Conservation (phyloP, 2,888 invertebrate genomes). For the Saturnia pavonia region DNA sequence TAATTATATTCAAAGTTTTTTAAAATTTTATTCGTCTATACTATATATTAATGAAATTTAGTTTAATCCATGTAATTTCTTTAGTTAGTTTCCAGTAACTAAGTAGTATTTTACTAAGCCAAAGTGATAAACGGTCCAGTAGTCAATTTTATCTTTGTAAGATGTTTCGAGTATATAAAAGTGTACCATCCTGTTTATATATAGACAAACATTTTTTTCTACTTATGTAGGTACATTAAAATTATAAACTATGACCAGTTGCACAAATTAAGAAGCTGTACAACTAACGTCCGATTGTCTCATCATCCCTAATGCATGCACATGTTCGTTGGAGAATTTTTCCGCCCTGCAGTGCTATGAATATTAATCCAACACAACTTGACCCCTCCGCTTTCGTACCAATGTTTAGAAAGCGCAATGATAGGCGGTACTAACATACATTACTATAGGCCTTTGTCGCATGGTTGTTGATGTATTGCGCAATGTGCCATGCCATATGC, state of each 20-base stretch:
- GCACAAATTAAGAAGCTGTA: conserved; percentile 64
- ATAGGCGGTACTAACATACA: background rate
- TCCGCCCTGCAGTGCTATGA: conserved; percentile 68
- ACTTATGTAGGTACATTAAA: background rate
- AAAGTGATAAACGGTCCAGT: background rate
- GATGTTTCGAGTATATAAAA: background rate
- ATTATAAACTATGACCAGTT: conserved; percentile 49
- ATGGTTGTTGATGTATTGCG: conserved; percentile 65
- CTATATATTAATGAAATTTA: too few species aligned
- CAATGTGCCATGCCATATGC: conserved; percentile 76
- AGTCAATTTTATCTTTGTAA: background rate
- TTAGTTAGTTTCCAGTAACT: too few species aligned
- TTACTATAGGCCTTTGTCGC: conserved; percentile 38
- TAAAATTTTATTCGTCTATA: too few species aligned
- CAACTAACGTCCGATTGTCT: conserved; percentile 67
- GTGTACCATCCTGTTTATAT: background rate
- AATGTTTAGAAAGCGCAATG: background rate
- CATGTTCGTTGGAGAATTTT: conserved; percentile 75
- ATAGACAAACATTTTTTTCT: background rate
- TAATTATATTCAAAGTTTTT: too few species aligned
- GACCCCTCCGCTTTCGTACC: conserved; percentile 36
- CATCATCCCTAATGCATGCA: conserved; percentile 79
- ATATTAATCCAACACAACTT: conserved; percentile 51
- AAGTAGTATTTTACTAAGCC: background rate
- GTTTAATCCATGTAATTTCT: too few species aligned